A percentile compares a stretch with the other conserved stretches of the same genome.
Conservation (phyloP, 1,140 invertebrate genomes). For the Lepidurus apus region DNA sequence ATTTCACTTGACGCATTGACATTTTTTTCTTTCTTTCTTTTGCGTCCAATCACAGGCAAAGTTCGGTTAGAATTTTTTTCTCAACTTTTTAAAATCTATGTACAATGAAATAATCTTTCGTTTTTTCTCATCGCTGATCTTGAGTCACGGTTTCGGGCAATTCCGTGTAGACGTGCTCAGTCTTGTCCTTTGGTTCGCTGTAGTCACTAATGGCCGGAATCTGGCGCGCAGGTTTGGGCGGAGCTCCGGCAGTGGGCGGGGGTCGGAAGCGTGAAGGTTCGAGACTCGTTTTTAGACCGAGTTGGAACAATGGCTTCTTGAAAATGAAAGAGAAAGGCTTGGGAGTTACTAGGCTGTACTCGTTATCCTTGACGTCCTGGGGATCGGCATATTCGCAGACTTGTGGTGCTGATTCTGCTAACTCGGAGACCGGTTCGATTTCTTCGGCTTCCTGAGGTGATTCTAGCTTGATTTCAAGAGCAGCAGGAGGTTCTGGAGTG, state of each 20-base stretch:
- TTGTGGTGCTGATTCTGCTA: neutral
- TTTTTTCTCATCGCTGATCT: slow-evolving; percentile 10
- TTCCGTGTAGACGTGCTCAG: slow-evolving; percentile 64
- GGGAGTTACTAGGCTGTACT: slow-evolving; percentile 50
- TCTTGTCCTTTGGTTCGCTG: slow-evolving; percentile 59
- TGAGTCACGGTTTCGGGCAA: slow-evolving; percentile 35
- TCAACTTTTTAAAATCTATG: neutral
- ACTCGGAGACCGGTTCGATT: slow-evolving; percentile 35
- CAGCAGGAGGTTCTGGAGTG: neutral
- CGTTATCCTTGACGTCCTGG: slow-evolving; percentile 45
- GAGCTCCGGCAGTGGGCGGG: slow-evolving; percentile 30
- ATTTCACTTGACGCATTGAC: neutral
- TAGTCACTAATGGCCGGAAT: slow-evolving; percentile 59
- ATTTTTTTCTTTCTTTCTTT: neutral
- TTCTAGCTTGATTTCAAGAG: neutral
- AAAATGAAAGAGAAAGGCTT: slow-evolving; percentile 29
- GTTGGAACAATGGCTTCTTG: slow-evolving; percentile 23
- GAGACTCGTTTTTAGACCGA: neutral
- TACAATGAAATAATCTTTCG: neutral
- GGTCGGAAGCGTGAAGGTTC: slow-evolving; percentile 10
- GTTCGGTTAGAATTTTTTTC: neutral
- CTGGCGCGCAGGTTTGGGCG: slow-evolving; percentile 35
- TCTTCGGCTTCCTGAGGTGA: slow-evolving; percentile 19
- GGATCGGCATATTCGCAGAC: slow-evolving; percentile 52
- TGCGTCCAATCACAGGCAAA: slow-evolving; percentile 16